Evolutionary conservation across 2,797 vertebrate species (phyloP).

Genomic region (Darevskia mixta): DNA sequence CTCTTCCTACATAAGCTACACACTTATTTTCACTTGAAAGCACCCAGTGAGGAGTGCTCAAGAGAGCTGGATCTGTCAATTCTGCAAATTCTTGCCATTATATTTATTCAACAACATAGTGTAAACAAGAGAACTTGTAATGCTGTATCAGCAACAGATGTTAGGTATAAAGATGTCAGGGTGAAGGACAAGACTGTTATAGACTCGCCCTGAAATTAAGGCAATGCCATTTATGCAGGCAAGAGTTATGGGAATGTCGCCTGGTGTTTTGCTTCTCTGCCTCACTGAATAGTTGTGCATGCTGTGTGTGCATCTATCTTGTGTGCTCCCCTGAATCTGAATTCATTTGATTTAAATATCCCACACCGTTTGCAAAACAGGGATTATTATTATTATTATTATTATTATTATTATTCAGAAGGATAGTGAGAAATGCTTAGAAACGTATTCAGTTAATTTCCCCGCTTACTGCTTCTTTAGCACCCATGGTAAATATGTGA

Average conservation of each 20-base stretch:
- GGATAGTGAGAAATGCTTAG: neutral
- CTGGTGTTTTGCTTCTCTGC: constrained; percentile 21
- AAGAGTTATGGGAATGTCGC: neutral
- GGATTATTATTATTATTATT: constrained; percentile 29
- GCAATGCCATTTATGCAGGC: constrained; percentile 20
- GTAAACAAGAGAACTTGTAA: constrained; percentile 35
- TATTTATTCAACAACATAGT: constrained; percentile 44
- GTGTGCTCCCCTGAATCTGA: neutral
- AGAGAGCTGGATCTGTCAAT: neutral
- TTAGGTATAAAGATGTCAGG: constrained; percentile 15
- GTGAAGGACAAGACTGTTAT: constrained; percentile 1
- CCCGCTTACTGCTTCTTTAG: neutral
- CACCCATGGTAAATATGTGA: neutral
- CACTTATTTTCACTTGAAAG: neutral
- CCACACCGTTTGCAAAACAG: neutral
- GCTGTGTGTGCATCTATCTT: neutral
- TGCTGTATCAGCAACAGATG: constrained; percentile 42
- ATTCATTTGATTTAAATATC: constrained; percentile 11
- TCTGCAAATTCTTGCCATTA: constrained; percentile 38
- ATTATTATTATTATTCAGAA: neutral
- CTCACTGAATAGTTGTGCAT: neutral
- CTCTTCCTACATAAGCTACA: neutral
- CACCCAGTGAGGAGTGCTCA: neutral
- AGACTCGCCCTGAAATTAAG: constrained; percentile 26
- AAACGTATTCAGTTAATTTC: neutral